These are phyloP conservation scores for Laterallus jamaicensis DNA, from an alignment of 2,113 vertebrate genomes.

Conservation along the genomic window DNA sequence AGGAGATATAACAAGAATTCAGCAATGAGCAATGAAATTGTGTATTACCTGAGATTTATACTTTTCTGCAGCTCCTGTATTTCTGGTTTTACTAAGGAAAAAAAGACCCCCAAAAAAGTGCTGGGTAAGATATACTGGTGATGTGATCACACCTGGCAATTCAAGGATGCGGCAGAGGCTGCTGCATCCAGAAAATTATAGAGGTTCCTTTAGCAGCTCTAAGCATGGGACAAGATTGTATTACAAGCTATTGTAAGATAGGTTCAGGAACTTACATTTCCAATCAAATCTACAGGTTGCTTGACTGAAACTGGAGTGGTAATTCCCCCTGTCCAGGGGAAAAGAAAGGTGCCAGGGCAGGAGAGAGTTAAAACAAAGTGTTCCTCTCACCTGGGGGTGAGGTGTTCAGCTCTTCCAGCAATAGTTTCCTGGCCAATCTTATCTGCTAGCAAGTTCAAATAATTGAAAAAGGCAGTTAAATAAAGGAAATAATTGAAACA, in stretches of 20 bases:
- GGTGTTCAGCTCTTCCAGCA: background rate
- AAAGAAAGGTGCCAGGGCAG: background rate
- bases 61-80: background rate
- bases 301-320: background rate
- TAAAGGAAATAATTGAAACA: background rate
- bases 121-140: background rate
- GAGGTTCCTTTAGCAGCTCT: background rate
- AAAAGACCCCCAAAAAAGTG: background rate
- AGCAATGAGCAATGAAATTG: background rate
- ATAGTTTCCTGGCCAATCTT: background rate
- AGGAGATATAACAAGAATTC: constrained; percentile 15
- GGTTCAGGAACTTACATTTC: background rate
- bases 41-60: constrained; percentile 34
- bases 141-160: background rate
- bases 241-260: background rate
- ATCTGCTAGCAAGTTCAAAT: background rate
- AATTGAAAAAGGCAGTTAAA: background rate
- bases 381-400: background rate
- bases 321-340: background rate
- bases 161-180: background rate
- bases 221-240: background rate
- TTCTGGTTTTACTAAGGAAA: background rate
- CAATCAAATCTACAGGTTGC: background rate
- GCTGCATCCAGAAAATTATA: background rate
- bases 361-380: background rate